Evolutionary conservation across 2,113 vertebrate species (phyloP).

Genomic region (Mionectes macconnelli): DNA sequence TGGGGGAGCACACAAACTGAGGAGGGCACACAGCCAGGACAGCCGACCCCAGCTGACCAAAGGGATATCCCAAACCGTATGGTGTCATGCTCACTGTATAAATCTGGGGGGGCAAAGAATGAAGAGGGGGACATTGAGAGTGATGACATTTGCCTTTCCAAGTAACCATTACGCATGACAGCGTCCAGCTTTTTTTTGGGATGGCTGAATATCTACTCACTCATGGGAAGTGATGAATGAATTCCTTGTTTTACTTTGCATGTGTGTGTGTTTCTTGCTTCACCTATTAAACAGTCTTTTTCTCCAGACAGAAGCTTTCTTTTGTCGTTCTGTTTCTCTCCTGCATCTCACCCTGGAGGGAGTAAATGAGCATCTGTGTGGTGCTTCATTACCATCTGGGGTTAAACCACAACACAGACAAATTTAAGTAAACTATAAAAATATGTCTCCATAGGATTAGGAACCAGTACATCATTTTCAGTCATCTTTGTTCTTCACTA

Average conservation of each 20-base stretch:
- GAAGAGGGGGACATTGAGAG: not conserved
- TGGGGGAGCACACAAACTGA: no score
- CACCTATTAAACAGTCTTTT: not conserved
- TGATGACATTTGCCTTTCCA: not conserved
- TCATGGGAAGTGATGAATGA: not conserved
- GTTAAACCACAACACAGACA: not conserved
- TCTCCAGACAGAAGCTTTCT: not conserved
- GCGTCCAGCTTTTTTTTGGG: not conserved
- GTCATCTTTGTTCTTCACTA: not conserved
- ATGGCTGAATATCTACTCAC: not conserved
- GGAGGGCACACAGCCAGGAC: not conserved
- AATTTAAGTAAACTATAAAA: not conserved
- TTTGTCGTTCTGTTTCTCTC: not conserved
- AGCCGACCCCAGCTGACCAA: not conserved
- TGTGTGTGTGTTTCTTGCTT: not conserved
- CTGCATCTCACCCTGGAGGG: not conserved
- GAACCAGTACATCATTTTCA: not conserved
- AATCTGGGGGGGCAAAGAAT: no score
- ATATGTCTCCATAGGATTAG: not conserved
- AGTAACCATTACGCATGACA: not conserved
- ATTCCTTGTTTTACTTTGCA: not conserved
- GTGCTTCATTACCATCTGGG: not conserved
- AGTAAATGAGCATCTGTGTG: not conserved
- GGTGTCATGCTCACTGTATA: not conserved
- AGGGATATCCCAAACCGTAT: not conserved